Percentiles rank a stretch among this genome's conserved stretches.
Conservation (phyloP, 2,113 vertebrate genomes). For the Scortum barcoo region DNA sequence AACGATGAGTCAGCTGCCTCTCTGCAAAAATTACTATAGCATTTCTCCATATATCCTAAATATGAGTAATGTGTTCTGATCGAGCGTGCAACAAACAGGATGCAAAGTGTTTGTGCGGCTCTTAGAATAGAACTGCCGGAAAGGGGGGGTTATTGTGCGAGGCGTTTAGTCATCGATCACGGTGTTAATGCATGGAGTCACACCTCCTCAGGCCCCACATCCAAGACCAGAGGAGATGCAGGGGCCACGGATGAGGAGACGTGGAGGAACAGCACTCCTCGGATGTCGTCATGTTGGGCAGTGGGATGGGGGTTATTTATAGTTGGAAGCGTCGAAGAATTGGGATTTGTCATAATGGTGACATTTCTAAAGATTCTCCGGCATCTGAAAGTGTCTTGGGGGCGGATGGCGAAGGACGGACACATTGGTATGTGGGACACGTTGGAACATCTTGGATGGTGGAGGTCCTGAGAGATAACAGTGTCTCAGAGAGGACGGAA, state of each 20-base stretch:
- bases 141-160: slow-evolving; percentile 27
- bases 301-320: slow-evolving; percentile 55
- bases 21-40: slow-evolving; percentile 38
- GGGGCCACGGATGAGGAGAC: slow-evolving; percentile 16
- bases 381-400: slow-evolving; percentile 28
- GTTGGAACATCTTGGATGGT: not conserved
- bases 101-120: not conserved
- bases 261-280: slow-evolving; percentile 26
- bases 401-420: slow-evolving; percentile 37
- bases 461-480: slow-evolving; percentile 9
- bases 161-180: slow-evolving; percentile 66
- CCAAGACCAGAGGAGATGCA: slow-evolving; percentile 32
- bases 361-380: slow-evolving; percentile 58
- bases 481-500: not conserved
- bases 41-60: slow-evolving; percentile 33
- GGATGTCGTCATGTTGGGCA: slow-evolving; percentile 23
- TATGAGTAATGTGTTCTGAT: slow-evolving; percentile 69
- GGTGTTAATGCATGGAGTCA: slow-evolving; percentile 64
- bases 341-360: slow-evolving; percentile 61
- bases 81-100: slow-evolving; percentile 50
- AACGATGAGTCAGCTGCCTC: slow-evolving; percentile 60
- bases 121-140: slow-evolving; percentile 62
- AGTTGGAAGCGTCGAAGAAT: slow-evolving; percentile 10
- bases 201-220: slow-evolving; percentile 49
- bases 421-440: slow-evolving; percentile 25